Evolutionary conservation across 2,888 invertebrate genomes (phyloP), one percentile per base, ranked within the genome.

Genomic region (Uropetala carovei): DNA sequence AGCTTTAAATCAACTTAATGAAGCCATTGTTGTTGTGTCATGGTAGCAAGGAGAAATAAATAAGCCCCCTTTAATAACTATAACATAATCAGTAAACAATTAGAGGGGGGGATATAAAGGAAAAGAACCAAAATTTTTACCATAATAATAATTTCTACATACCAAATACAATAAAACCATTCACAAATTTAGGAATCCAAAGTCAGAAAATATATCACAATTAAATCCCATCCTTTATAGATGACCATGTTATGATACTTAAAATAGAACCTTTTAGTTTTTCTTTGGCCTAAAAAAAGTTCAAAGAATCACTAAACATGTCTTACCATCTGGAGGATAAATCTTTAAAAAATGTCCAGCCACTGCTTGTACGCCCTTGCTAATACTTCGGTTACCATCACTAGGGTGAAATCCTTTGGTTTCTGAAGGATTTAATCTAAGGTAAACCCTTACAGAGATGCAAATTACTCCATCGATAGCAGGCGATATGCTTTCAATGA

Each of bases 401-500:
- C 43, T 56, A 13, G 84, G 22, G n/a, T 75, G 75, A 10, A 75
- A 27, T 75, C 75, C 75, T 75, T 43, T 68, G 7, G 18, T 56
- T 64, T 89, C 89, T 56, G 60, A 64, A 64, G 89, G 30, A 43
- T 64, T 89, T 18, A 89, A 8, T 43, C 56, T 59, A 64, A 81
- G 56, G 92, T 82, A n/a, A 57, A 89, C n/a, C 68, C 92, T 64
- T 92, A 75, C 9, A 8, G 56, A 64, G 85, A 91, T 22, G 57
- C 85, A 59, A 86, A 85, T n/a, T 59, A 86, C 43, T 92, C 91
- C 60, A 92, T 64, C 89, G 14, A n/a, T n/a, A 11, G 43, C 10
- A n/a, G 22, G 11, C 9, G 60, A 18, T 43, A 64, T 64, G 16
- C 9, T 43, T 10, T 18, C 60, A 43, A 89, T 7, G 4, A 89